Base-by-base conservation (phyloP, 1,140 invertebrate species). In the Meloidogyne floridensis region DNA sequence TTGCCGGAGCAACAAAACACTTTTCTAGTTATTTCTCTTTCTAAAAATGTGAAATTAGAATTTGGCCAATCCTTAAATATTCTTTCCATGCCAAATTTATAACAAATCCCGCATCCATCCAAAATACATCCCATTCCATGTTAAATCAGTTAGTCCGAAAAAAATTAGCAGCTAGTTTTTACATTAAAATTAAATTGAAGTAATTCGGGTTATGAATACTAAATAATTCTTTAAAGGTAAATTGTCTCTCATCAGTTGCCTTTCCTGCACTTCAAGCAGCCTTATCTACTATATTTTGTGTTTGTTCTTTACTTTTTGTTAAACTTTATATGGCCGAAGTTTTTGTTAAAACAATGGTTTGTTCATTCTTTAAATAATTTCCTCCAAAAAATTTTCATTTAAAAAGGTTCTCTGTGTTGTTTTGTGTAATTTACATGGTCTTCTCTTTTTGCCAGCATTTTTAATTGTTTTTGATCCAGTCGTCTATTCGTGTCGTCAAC, bases 191-290 rank as follows among this genome's bases (percentile, higher is more conserved):
- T 32, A 32, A 32, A 2, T 32, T 32, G 32, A 32, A 32, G 32
- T 32, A 32, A 32, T 32, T 32, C 32, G 1, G 32, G 32, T 32
- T 32, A 32, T 32, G 2, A 32, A 32, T 32, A 32, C 32, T 32
- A 32, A 32, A 32, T 32, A 32, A 32, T 20, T 13, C 2, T 10
- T 71, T 43, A 15, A 83, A 89, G n/a, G 88, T 86, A 13, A 90
- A 89, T 72, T 90, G 89, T 72, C 81, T 89, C 6, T 89, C 87
- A 4, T 89, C 87, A 15, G 89, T 89, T 2, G 87, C 87, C 11
- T 89, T 89, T 77, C 87, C 87, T 13, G 87, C 87, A 15, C 51
- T 89, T 18, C 88, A 89, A 80, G 87, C 87, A 11, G 87, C 85
- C 2, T 11, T 89, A 32, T 87, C 85, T n/a, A 89, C 89, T 13